Percentiles rank a stretch among this genome's conserved stretches.
Evolutionary conservation across 2,888 invertebrate species (phyloP).

Genomic region (Boloria selene): DNA sequence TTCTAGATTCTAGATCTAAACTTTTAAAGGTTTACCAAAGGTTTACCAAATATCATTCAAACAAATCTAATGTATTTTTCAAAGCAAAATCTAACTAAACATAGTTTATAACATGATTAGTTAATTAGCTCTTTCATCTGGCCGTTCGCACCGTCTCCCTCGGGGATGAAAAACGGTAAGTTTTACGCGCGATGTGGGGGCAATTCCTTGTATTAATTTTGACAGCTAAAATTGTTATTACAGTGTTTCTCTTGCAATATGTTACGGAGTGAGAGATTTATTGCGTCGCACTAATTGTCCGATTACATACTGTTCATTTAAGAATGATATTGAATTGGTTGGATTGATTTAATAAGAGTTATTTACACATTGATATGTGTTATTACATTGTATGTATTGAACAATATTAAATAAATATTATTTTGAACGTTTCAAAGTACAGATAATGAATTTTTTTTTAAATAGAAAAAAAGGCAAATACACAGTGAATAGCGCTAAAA

Average conservation of each 20-base stretch:
- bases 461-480: background rate
- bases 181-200: conserved; percentile 38
- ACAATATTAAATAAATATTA: too few relatives aligned
- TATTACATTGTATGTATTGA: too few relatives aligned
- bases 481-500: background rate
- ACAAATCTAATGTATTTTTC: too few relatives aligned
- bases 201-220: conserved; percentile 69
- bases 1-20: too few relatives aligned
- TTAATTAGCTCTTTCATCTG: conserved; percentile 27
- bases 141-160: conserved; percentile 24
- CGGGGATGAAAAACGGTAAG: conserved; percentile 38
- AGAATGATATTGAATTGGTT: background rate
- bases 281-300: conserved; percentile 34
- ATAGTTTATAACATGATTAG: conserved; percentile 15
- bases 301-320: conserved; percentile 31
- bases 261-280: conserved; percentile 40
- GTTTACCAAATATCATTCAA: too few relatives aligned
- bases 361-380: too few relatives aligned
- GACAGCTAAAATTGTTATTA: conserved; percentile 64
- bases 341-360: background rate
- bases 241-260: conserved; percentile 49
- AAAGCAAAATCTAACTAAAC: background rate
- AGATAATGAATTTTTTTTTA: background rate
- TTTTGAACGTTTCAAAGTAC: too few relatives aligned
- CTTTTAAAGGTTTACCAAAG: too few relatives aligned